Base-by-base conservation (phyloP, 2,113 vertebrate genomes). In the Etheostoma cragini region DNA sequence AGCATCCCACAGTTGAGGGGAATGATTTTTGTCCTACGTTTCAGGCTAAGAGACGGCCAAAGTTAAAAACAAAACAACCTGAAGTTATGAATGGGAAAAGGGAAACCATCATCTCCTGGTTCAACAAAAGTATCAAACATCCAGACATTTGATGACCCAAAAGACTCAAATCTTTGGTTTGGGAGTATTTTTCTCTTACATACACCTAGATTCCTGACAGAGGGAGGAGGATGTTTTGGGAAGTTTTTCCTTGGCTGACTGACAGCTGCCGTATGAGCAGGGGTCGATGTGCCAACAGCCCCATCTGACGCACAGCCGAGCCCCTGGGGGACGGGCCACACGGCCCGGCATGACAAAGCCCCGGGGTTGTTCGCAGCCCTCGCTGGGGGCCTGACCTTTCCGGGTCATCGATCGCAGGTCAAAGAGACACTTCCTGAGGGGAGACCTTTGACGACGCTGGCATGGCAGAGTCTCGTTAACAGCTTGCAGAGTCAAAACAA, bases 401-500 rank as follows among this genome's bases (percentile, higher is more conserved):
- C 54, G 80, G 92, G 93, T 94, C 94, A 94, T 94, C 90, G 94
- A 94, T 92, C 61, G 77, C 78, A 89, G 94, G 94, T 95, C 94
- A 95, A 90, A 92, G 53, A 91, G 87, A 88, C 85, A 89, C 85
- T 93, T 94, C 93, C 94, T 94, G 91, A 91, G 90, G 90, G 85
- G 92, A 92, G 92, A 94, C 91, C 92, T 94, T 91, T 93, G 86
- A 78, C 87, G 49, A 83, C 24, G 52, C 64, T 3, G 24, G 65
- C 83, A 74, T 76, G 54, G 83, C 70, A 69, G 47, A 83, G 64
- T 67, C 79, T 83, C 83, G 92, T 92, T 93, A 87, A 82, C 14
- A 76, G 70, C 78, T 84, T 35, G 83, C 12, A 10, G 64, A 73
- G 81, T 74, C 71, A 77, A 85, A 81, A 92, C 77, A 89, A 81